Evolutionary conservation across 1,140 invertebrate genomes (phyloP), one percentile per base, ranked within the genome.

Genomic region (Panagrolaimus sp.): DNA sequence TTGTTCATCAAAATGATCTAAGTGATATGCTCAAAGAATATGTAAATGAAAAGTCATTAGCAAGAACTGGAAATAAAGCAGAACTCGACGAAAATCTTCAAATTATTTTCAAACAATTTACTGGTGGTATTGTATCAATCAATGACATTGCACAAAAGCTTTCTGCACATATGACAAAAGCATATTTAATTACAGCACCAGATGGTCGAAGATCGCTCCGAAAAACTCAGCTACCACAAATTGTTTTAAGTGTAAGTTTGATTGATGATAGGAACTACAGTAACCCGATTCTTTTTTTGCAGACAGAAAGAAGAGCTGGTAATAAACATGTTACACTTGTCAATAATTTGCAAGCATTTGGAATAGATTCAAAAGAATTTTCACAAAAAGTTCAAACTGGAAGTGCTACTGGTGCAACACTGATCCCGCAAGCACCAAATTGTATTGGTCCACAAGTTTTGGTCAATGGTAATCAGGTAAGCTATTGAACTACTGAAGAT

Each of bases 361-460:
- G 74, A 16, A 67, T 76, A 31, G 76, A 76, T 57, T 45, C 67
- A 42, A 68, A 67, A 45, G 62, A 45, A 48, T 42, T 76, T 14
- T 48, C 42, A 16, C 57, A 68, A 16, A 67, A 71, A 70, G 66
- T 75, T 16, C 45, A 69, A 44, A 71, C 16, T 23, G 73, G 42
- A 20, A 31, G 62, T 13, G 74, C 74, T 20, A 76, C 74, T 13
- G 76, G 74, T 31, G 78, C 76, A 9, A 66, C 72, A 16, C 38
- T 76, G 1, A 69, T 48, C 14, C 31, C 45, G 43, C 20, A 27
- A n/a, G 74, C 64, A 46, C 73, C 72, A 5, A 65, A 66, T n/a
- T 76, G 74, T 63, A 73, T 79, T 27, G 74, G 74, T 13, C 76
- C 76, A 9, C 74, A 76, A 65, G 14, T 76, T 14, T 27, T 76